phyloP scores from a whole-genome alignment of 2,797 vertebrate species.

The Oreochromis grahami region DNA sequence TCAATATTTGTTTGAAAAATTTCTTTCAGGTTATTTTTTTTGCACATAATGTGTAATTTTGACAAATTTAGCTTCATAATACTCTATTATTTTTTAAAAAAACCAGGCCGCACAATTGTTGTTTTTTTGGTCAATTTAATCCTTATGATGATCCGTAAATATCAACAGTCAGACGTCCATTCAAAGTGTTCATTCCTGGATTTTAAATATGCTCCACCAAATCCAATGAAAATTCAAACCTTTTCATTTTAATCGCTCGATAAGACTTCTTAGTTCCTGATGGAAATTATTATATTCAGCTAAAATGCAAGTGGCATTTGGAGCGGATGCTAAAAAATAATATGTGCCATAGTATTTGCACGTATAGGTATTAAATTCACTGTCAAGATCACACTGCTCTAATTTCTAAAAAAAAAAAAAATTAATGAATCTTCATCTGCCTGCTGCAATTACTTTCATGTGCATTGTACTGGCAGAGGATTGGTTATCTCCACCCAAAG shows the following conservation, averaged over 20 bases:
- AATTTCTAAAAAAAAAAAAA: constrained; percentile 47
- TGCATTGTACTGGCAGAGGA: constrained; percentile 49
- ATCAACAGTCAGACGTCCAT: background rate
- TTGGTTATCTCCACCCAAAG: constrained; percentile 64
- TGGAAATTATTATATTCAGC: constrained; percentile 37
- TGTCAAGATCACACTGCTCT: constrained; percentile 46
- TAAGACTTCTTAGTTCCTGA: constrained; percentile 12
- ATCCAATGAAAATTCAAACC: constrained; percentile 16
- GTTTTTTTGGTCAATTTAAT: background rate
- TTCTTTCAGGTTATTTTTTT: background rate
- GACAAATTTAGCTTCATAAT: background rate
- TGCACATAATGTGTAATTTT: background rate
- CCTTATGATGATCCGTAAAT: background rate
- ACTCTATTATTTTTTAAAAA: background rate
- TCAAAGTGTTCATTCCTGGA: constrained; percentile 1
- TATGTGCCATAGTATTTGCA: constrained; percentile 34
- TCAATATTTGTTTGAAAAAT: background rate
- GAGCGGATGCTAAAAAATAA: constrained; percentile 18
- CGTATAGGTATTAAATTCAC: constrained; percentile 52
- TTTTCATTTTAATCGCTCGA: constrained; percentile 32
- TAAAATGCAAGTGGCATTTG: constrained; percentile 29
- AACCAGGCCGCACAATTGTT: background rate
- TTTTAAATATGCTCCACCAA: constrained; percentile 6
- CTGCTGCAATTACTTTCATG: constrained; percentile 48
- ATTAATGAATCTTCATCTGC: constrained; percentile 55